phyloP scores from a whole-genome alignment of 2,113 vertebrate genomes.

The Pholis gunnellus region DNA sequence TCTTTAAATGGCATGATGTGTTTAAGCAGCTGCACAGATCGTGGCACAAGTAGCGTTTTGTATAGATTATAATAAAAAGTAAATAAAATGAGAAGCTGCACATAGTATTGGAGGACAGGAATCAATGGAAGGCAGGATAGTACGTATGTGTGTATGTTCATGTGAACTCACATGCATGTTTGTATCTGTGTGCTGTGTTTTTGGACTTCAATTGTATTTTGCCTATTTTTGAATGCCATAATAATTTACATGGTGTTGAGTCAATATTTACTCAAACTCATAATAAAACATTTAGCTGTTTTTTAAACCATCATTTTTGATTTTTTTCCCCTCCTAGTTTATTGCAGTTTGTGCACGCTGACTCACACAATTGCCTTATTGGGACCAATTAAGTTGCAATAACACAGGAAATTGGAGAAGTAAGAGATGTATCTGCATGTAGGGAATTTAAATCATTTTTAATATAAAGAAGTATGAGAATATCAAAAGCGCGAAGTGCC shows the following conservation, averaged over 20 bases:
- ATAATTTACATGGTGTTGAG: too few species aligned
- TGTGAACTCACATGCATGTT: too few species aligned
- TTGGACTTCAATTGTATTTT: background rate
- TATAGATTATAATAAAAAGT: background rate
- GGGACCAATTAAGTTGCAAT: background rate
- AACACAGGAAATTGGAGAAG: background rate
- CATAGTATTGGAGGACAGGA: background rate
- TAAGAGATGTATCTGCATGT: background rate
- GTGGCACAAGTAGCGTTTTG: background rate
- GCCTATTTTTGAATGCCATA: background rate
- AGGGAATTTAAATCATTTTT: background rate
- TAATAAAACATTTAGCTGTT: background rate
- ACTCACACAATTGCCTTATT: background rate
- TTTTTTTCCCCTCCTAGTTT: too few species aligned
- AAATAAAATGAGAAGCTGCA: background rate
- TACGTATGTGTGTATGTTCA: background rate
- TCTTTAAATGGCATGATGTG: background rate
- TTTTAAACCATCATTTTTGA: background rate
- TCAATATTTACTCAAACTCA: slow-evolving; percentile 1
- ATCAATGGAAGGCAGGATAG: background rate
- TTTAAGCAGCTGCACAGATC: background rate
- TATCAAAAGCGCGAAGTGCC: background rate
- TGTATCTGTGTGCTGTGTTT: too few species aligned
- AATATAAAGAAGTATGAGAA: background rate
- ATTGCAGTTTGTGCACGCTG: background rate